phyloP scores from a whole-genome alignment of 2,888 invertebrate species.

The Congeria kusceri region DNA sequence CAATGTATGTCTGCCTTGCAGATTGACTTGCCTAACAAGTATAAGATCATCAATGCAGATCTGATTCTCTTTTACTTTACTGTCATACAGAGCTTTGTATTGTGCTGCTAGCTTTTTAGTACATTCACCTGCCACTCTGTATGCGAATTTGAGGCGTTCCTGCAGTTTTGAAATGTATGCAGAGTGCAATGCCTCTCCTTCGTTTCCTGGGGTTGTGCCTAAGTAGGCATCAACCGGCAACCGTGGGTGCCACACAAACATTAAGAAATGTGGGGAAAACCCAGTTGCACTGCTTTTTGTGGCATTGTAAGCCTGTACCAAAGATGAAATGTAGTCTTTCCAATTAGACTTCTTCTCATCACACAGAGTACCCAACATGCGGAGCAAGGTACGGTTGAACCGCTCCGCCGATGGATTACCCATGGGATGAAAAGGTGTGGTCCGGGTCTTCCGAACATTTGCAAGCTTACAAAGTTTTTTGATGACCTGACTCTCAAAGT shows the following conservation, averaged over 20 bases:
- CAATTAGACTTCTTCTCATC: constrained; percentile 38
- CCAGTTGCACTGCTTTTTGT: constrained; percentile 30
- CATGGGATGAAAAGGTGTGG: constrained; percentile 48
- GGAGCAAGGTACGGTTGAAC: constrained; percentile 36
- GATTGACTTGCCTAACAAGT: background rate
- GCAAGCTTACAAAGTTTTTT: constrained; percentile 17
- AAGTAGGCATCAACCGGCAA: constrained; percentile 10
- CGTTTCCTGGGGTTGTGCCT: constrained; percentile 3
- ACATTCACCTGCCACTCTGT: background rate
- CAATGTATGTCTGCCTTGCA: background rate
- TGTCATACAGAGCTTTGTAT: constrained; percentile 1
- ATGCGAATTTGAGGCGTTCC: constrained; percentile 2
- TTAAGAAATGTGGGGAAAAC: constrained; percentile 40
- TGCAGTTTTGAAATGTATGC: background rate
- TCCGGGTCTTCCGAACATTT: constrained; percentile 40
- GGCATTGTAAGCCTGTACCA: constrained; percentile 37
- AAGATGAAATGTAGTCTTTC: constrained; percentile 17
- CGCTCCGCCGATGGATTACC: constrained; percentile 47
- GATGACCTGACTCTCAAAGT: background rate
- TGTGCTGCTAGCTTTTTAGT: background rate
- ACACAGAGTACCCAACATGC: constrained; percentile 33
- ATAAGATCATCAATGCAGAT: background rate
- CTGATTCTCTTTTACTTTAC: background rate
- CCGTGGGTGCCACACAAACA: constrained; percentile 43
- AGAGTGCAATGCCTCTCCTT: background rate